phyloP scores from a whole-genome alignment of 2,113 vertebrate species.

The Neofelis nebulosa region DNA sequence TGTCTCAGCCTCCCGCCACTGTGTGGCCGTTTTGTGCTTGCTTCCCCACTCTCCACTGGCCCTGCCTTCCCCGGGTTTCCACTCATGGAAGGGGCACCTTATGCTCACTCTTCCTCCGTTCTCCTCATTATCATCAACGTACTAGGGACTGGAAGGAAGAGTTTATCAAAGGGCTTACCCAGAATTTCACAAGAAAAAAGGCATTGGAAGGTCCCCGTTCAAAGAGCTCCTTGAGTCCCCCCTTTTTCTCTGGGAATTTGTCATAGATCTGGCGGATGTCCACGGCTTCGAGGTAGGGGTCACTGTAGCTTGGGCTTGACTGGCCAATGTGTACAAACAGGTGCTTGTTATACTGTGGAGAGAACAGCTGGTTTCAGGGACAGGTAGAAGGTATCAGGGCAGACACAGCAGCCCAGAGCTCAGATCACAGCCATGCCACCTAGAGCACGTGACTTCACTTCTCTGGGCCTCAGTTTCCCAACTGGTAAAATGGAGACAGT shows the following conservation, averaged over 20 bases:
- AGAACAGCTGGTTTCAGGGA: not conserved
- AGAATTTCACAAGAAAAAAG: constrained; percentile 97
- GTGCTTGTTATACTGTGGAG: constrained; percentile 94
- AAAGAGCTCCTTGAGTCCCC: constrained; percentile 94
- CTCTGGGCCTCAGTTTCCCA: not conserved
- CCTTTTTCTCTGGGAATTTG: constrained; percentile 97
- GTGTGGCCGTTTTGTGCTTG: rapidly evolving
- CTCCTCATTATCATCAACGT: rapidly evolving
- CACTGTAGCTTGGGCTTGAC: constrained; percentile 93
- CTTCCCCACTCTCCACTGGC: too few relatives aligned
- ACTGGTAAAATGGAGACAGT: not conserved
- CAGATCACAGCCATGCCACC: too few relatives aligned
- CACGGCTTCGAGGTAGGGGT: constrained; percentile 94
- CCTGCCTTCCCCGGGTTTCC: not conserved
- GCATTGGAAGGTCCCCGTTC: constrained; percentile 93
- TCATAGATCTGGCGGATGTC: constrained; percentile 96
- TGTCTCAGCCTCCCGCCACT: rapidly evolving
- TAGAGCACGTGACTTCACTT: not conserved
- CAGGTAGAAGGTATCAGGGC: not conserved
- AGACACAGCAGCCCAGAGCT: not conserved
- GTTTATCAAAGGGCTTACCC: constrained; percentile 86
- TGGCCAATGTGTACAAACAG: constrained; percentile 96
- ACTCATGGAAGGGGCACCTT: not conserved
- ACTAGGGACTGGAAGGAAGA: not conserved
- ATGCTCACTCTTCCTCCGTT: too few relatives aligned